Evolutionary conservation across 2,888 invertebrate genomes (phyloP).

Genomic region (Hyppa rectilinea): DNA sequence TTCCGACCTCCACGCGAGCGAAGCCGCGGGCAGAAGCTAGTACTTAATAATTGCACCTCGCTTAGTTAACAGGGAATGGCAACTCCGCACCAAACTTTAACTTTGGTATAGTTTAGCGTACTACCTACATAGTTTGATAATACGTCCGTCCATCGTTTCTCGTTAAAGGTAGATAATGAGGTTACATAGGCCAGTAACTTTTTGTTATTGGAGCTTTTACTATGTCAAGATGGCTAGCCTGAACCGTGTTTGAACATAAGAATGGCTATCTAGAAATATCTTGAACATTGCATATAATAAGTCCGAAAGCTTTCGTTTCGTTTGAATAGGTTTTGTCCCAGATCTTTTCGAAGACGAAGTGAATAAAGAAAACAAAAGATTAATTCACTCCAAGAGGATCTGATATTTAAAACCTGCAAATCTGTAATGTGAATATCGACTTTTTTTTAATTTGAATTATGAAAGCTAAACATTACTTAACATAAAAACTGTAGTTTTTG

Average conservation of each 20-base stretch:
- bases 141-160: slow-evolving; percentile 35
- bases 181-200: slow-evolving; percentile 26
- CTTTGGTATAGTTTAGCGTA: slow-evolving; percentile 62
- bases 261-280: background rate
- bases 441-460: background rate
- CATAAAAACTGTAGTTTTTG: background rate
- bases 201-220: slow-evolving; percentile 6
- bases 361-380: slow-evolving; percentile 19
- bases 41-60: slow-evolving; percentile 68
- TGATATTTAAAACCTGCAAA: background rate
- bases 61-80: slow-evolving; percentile 73
- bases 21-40: no score
- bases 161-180: slow-evolving; percentile 40
- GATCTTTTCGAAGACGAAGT: slow-evolving; percentile 12
- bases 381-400: slow-evolving; percentile 3
- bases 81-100: slow-evolving; percentile 77
- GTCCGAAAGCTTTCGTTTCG: slow-evolving; percentile 15
- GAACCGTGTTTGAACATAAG: background rate
- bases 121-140: slow-evolving; percentile 57
- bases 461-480: slow-evolving; percentile 1
- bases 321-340: slow-evolving; percentile 11
- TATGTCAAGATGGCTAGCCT: background rate
- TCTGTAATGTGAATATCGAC: background rate
- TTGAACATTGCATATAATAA: background rate
- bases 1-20: no score